Evolutionary conservation across 2,797 vertebrate genomes (phyloP), one percentile per base, ranked within the genome.

Genomic region (Eulemur coronatus): DNA sequence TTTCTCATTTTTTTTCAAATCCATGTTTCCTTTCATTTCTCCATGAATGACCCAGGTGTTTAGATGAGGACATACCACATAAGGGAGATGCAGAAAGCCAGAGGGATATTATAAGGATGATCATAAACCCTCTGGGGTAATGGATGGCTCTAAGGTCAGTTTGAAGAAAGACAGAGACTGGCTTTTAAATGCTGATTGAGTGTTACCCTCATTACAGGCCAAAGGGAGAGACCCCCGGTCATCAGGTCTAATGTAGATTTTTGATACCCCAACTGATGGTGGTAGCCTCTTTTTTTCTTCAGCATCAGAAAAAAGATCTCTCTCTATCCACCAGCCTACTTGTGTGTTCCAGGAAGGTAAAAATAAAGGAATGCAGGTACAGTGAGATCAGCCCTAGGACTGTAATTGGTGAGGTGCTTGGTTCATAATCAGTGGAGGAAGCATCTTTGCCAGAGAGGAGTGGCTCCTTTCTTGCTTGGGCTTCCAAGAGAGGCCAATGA

Each of bases 1-100:
- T 70, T 84, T 89, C 12, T 88, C 22, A 30, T 78, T 93, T 87
- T 50, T 75, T 75, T 33, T 41, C 43, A 55, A 82, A 87, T 65
- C 70, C 15, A 35, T 22, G 30, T 95, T 93, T 91, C 61, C 55
- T 96, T 91, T 93, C 30, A 84, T 86, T 93, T 94, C 67, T 93
- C 79, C 76, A 59, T 85, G 78, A 96, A 84, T 48, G 55, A 50
- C 5, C 12, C 67, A 94, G 35, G 90, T 81, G 5, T 94, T 94
- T 92, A 94, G 70, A 92, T 92, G 59, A 92, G 26, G 81, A 80
- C 18, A 80, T 0, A 2, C 20, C 43, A 33, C 57, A 90, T 57
- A 73, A 72, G 48, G 46, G 48, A 93, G 82, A 84, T 55, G 82
- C 17, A 30, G 55, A 69, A 95, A 93, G 30, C 76, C 69, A 87